Conservation (phyloP, 2,113 vertebrate species). For the Dendrocopos noguchii region DNA sequence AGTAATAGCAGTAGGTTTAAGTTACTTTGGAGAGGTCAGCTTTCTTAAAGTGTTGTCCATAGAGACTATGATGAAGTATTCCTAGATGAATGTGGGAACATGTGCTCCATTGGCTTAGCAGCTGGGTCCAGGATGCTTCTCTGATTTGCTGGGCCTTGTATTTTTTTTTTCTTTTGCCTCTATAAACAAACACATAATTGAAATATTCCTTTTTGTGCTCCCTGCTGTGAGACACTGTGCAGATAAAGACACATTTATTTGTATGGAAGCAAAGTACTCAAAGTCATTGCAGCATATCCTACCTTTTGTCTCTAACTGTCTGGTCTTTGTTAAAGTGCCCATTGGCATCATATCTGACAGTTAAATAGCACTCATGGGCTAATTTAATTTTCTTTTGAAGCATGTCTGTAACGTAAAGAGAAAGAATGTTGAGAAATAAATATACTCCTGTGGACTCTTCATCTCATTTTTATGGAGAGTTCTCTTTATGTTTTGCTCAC, state of each 20-base stretch:
- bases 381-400: conserved; percentile 23
- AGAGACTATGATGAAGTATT: rapidly evolving
- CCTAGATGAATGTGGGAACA: neutral
- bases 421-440: neutral
- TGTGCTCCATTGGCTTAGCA: neutral
- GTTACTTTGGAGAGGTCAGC: neutral
- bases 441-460: neutral
- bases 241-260: neutral
- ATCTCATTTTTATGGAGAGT: neutral
- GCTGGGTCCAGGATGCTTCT: neutral
- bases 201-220: neutral
- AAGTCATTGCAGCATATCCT: neutral
- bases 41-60: neutral
- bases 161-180: neutral
- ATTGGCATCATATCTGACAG: neutral
- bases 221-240: neutral
- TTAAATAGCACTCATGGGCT: neutral
- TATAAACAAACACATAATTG: neutral
- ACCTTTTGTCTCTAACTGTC: neutral
- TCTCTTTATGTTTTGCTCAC: neutral
- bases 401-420: neutral
- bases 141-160: neutral
- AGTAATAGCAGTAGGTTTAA: neutral
- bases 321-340: neutral
- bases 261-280: neutral